Evolutionary conservation across 2,113 vertebrate genomes (phyloP).

Genomic region (Oreamnos americanus): DNA sequence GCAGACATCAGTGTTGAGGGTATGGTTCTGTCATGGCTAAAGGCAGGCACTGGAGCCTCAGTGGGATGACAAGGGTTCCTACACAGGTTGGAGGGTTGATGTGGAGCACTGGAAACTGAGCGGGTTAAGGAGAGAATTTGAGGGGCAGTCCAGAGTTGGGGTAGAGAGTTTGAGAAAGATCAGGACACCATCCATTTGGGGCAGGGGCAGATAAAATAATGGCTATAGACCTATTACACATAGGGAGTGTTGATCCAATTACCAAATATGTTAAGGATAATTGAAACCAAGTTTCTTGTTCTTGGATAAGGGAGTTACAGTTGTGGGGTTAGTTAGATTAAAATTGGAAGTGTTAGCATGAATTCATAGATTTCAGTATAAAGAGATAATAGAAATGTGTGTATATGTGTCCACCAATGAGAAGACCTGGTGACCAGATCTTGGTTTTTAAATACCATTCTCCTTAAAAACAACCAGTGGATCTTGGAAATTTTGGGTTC

Average conservation of each 20-base stretch:
- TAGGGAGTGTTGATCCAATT: background rate
- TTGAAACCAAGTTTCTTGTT: background rate
- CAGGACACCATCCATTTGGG: background rate
- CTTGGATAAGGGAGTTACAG: background rate
- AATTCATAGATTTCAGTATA: background rate
- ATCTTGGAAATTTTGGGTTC: background rate
- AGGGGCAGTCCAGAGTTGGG: background rate
- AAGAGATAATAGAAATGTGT: background rate
- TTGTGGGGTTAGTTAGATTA: background rate
- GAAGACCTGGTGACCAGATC: background rate
- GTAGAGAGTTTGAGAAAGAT: background rate
- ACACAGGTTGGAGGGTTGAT: background rate
- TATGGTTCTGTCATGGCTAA: background rate
- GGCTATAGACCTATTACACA: background rate
- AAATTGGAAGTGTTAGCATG: background rate
- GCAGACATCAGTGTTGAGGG: background rate
- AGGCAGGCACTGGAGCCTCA: accelerated
- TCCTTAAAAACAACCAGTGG: background rate
- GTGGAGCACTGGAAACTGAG: background rate
- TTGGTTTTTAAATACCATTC: background rate
- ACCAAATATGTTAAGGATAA: background rate
- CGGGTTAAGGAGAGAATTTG: background rate
- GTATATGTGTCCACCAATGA: background rate
- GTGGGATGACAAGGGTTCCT: background rate
- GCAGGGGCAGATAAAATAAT: background rate